Evolutionary conservation across 2,797 vertebrate genomes (phyloP).

Genomic region (Pseudotriccus pelzelni): DNA sequence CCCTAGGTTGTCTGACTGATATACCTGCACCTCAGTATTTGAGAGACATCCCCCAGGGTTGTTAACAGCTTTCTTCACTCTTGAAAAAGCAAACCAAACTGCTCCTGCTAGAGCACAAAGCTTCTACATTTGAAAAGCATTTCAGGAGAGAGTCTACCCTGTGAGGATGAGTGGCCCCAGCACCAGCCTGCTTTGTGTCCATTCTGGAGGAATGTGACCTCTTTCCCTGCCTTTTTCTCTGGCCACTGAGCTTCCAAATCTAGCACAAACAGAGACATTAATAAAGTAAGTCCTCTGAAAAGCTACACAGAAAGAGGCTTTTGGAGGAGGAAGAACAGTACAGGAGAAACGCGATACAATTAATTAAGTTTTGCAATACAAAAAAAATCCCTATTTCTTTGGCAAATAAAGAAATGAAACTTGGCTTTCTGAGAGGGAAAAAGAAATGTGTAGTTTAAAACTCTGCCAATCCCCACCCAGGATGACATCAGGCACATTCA

Average conservation of each 20-base stretch:
- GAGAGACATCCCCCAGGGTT: not conserved
- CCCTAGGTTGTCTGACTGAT: not conserved
- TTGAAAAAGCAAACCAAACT: not conserved
- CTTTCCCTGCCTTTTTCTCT: not conserved
- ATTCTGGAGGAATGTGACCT: fast-evolving
- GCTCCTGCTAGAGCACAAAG: not conserved
- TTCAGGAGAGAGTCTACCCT: not conserved
- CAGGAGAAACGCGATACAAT: not conserved
- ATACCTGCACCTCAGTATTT: fast-evolving
- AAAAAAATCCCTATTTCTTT: not conserved
- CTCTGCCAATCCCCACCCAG: not conserved
- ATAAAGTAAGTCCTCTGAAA: not conserved
- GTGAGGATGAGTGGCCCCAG: not conserved
- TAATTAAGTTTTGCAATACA: not conserved
- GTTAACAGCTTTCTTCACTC: not conserved
- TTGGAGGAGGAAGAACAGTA: not conserved
- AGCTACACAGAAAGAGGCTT: not conserved
- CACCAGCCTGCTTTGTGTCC: not conserved
- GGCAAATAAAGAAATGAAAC: not conserved
- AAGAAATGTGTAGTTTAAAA: not conserved
- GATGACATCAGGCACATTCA: not conserved
- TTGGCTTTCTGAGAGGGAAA: not conserved
- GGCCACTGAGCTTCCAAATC: not conserved
- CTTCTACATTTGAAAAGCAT: not conserved
- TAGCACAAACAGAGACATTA: not conserved